Base-by-base conservation (phyloP, 1,140 invertebrate species). In the Drosophila orena region DNA sequence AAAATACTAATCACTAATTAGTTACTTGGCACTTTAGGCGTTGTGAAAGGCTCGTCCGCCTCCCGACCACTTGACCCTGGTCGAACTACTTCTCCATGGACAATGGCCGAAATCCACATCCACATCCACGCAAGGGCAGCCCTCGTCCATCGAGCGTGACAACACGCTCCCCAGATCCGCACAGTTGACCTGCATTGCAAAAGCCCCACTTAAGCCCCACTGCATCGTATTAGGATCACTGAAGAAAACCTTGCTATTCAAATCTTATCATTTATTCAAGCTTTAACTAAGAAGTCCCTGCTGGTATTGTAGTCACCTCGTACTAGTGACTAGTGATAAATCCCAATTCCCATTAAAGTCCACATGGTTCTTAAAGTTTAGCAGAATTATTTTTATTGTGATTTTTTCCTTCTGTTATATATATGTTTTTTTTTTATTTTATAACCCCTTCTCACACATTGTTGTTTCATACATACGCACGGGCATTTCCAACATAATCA, bases 1-100 rank as follows among this genome's bases (percentile, higher is more conserved):
- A 77, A 81, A 77, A 61, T 70, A 85, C 83, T 74, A 85, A 86
- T 86, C 84, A 70, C 73, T 85, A 85, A 85, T 85, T 85, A 85
- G 68, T 81, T 70, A 56, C 47, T 58, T 74, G 55, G 60, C 81
- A 85, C 78, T 77, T 74, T 59, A 70, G 53, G 62, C 43, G 14
- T 83, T 84, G 81, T 84, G 81, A 86, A 84, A 84, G 81, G 77
- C 54, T 53, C 80, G 47, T 38, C 52, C 64, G 38, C 20, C 44
- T 22, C 69, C 37, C 55, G 11, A 12, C 70, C 50, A 64, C 15
- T 40, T 81, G 81, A 86, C 81, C 81, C 81, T 84, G 81, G 57
- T 2, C 30, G 22, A 44, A 44, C n/a, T 15, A 52, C 10, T 20
- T 47, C 38, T 12, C 20, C 14, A 40, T 35, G 59, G 59, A 20